phyloP scores from a whole-genome alignment of 2,113 vertebrate species.

The Ceuthmochares aereus region DNA sequence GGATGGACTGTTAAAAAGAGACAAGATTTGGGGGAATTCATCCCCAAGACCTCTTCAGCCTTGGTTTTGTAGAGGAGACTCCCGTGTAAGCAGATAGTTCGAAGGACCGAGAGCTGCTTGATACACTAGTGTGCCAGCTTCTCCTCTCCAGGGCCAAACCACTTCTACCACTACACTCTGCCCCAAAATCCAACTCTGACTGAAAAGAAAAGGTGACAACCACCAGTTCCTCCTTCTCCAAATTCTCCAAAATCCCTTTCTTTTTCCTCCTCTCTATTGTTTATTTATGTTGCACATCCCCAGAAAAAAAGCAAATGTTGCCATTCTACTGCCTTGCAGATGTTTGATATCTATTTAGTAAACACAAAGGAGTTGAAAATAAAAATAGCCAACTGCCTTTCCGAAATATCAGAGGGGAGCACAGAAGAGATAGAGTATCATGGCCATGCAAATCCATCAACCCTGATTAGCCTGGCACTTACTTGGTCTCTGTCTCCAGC shows the following conservation, averaged over 20 bases:
- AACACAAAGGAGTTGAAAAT: neutral
- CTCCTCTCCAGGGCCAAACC: neutral
- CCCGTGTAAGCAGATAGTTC: neutral
- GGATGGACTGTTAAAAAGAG: neutral
- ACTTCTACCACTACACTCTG: neutral
- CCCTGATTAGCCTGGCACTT: neutral
- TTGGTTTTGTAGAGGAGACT: neutral
- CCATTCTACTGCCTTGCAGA: neutral
- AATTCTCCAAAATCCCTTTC: neutral
- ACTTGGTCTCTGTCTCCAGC: neutral
- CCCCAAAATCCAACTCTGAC: neutral
- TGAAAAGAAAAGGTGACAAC: neutral
- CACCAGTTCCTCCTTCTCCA: neutral
- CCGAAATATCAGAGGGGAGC: neutral
- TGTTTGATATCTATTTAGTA: neutral
- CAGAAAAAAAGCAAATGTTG: fast-evolving
- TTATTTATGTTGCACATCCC: neutral
- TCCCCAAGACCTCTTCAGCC: neutral
- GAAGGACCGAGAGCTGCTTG: neutral
- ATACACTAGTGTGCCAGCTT: neutral
- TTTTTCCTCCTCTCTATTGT: neutral
- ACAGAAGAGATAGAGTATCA: neutral
- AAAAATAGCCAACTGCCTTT: neutral
- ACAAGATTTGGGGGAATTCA: neutral
- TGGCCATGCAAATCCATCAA: neutral